A percentile compares a stretch with the other conserved stretches of the same genome.
Evolutionary conservation across 2,113 vertebrate species (phyloP).

Genomic region (Lepidothrix coronata): DNA sequence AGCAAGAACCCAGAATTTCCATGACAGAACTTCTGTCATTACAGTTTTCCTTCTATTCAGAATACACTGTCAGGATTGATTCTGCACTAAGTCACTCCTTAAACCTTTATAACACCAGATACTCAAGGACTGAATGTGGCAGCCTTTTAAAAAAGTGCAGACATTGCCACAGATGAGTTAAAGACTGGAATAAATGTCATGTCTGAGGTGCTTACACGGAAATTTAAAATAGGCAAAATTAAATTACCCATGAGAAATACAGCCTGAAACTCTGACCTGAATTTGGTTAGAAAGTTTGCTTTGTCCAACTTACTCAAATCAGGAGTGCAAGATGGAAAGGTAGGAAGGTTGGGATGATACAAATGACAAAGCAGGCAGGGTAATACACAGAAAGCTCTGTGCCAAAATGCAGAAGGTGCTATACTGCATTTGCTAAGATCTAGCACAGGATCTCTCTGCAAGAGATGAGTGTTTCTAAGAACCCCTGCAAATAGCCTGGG

Average conservation of each 20-base stretch:
- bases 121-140: rapidly evolving
- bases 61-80: background rate
- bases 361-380: background rate
- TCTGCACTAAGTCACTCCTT: background rate
- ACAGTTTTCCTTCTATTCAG: background rate
- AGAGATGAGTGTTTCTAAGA: background rate
- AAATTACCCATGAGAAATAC: constrained; percentile 20
- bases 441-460: no score
- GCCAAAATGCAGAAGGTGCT: background rate
- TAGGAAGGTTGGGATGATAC: background rate
- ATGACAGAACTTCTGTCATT: background rate
- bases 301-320: background rate
- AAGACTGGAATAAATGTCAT: background rate
- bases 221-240: constrained; percentile 24
- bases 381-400: background rate
- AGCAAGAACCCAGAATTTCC: background rate
- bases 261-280: constrained; percentile 3
- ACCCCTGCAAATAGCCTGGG: background rate
- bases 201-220: background rate
- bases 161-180: background rate
- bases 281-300: constrained; percentile 34
- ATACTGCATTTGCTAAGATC: background rate
- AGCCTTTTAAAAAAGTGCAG: background rate
- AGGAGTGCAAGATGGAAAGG: background rate
- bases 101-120: background rate